Evolutionary conservation across 2,888 invertebrate genomes (phyloP), one percentile per base, ranked within the genome.

Genomic region (Orgyia antiqua): DNA sequence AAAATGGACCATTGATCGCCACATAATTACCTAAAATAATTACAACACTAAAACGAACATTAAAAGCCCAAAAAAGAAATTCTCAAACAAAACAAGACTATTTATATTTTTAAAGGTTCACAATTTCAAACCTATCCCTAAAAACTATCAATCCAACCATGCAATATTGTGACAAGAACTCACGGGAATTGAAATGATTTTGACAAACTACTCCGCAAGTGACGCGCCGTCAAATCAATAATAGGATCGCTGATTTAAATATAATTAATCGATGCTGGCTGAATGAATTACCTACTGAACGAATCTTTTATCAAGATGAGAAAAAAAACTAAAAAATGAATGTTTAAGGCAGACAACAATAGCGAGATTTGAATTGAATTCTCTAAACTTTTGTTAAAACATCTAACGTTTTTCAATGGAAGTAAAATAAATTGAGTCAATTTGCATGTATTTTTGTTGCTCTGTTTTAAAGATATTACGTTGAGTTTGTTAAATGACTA

Each of bases 311-410:
- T 72, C 74, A 69, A 58, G 39, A 49, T 51, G 59, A 64, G 70
- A 69, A 69, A 68, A 74, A 79, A 62, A 51, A 42, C 51, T 68
- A 75, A 71, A n/a, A n/a, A n/a, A n/a, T n/a, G n/a, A 58, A 67
- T 66, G 49, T 44, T 46, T 50, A 55, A 51, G 61, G 64, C 76
- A 84, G 83, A 83, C 83, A 82, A 83, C 83, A 83, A 82, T 83
- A 68, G 62, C 59, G 4, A 53, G 48, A 74, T 78, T 80, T 77
- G 78, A 79, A 82, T 83, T 73, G 74, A 76, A 79, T 76, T 63
- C 51, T 66, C 61, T 63, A 63, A 66, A 60, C 59, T 68, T 67
- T 61, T 59, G 56, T 55, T 57, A 54, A 55, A 59, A 60, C 62
- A 59, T 71, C 71, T 69, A 70, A 58, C 66, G 55, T 65, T 68